Conservation (phyloP, 1,140 invertebrate genomes). For the Anadara kagoshimensis region DNA sequence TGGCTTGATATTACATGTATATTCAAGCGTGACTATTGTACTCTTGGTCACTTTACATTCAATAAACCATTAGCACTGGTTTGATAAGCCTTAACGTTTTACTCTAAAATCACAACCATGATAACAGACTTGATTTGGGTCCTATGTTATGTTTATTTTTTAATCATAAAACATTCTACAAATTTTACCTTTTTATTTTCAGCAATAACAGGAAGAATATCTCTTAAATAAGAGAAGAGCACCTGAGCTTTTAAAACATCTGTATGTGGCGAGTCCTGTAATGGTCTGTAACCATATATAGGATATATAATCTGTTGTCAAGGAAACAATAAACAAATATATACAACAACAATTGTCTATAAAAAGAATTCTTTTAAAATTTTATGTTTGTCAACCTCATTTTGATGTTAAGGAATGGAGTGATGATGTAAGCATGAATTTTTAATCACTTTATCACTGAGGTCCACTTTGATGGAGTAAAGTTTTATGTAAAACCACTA, state of each 20-base stretch:
- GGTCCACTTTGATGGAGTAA: no score
- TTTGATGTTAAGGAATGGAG: neutral
- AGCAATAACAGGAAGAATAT: constrained; percentile 74
- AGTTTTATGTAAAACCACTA: no score
- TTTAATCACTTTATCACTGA: neutral
- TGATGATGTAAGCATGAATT: no score
- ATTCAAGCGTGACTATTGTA: no score
- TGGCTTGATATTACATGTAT: no score
- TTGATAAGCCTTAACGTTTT: no score
- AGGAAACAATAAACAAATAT: constrained; percentile 2
- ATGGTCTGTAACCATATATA: constrained; percentile 79
- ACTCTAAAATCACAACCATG: no score
- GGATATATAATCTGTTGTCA: constrained; percentile 77
- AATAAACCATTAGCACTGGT: no score
- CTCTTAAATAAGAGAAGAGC: constrained; percentile 78
- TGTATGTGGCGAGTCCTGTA: constrained; percentile 79
- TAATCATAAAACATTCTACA: neutral
- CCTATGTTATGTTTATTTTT: neutral
- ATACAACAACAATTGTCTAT: neutral
- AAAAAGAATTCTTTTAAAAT: no score
- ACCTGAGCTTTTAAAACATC: constrained; percentile 77
- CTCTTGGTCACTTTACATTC: no score
- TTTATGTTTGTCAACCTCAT: neutral
- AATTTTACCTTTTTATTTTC: constrained; percentile 59
- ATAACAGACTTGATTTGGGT: no score